These are phyloP conservation scores for Oreohelix idahoensis DNA, from an alignment of 1,140 invertebrate genomes.

Conservation along the genomic window DNA sequence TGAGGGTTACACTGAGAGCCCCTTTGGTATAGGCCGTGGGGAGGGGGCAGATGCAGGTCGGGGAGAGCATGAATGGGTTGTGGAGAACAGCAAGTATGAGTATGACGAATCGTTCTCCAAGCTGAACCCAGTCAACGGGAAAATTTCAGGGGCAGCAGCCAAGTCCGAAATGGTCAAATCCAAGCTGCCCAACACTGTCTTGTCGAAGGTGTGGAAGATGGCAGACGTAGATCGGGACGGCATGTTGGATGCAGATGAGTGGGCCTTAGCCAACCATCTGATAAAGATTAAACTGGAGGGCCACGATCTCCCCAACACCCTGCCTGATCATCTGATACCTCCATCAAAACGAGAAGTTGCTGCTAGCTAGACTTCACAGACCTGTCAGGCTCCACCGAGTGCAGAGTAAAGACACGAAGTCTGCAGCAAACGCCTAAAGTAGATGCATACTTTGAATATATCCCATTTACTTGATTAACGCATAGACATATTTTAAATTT, in stretches of 20 bases:
- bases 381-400: background rate
- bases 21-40: conserved; percentile 95
- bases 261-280: conserved; percentile 98
- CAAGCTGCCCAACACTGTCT: conserved; percentile 96
- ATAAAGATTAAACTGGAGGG: conserved; percentile 90
- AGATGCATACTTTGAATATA: background rate
- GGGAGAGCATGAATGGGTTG: conserved; percentile 97
- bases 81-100: conserved; percentile 88
- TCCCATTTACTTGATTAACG: background rate
- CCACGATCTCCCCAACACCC: conserved; percentile 90
- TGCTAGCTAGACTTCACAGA: background rate
- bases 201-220: conserved; percentile 96
- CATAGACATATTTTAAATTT: background rate
- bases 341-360: conserved; percentile 81
- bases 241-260: conserved; percentile 95
- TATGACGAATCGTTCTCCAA: conserved; percentile 91
- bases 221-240: conserved; percentile 98
- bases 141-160: conserved; percentile 92
- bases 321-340: conserved; percentile 95
- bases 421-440: background rate
- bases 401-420: background rate
- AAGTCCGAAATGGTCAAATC: conserved; percentile 98
- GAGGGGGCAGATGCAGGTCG: conserved; percentile 97
- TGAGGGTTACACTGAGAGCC: conserved; percentile 88
- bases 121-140: conserved; percentile 91